Evolutionary conservation across 1,140 invertebrate genomes (phyloP), one percentile per base, ranked within the genome.

Genomic region (Lucilia sericata): DNA sequence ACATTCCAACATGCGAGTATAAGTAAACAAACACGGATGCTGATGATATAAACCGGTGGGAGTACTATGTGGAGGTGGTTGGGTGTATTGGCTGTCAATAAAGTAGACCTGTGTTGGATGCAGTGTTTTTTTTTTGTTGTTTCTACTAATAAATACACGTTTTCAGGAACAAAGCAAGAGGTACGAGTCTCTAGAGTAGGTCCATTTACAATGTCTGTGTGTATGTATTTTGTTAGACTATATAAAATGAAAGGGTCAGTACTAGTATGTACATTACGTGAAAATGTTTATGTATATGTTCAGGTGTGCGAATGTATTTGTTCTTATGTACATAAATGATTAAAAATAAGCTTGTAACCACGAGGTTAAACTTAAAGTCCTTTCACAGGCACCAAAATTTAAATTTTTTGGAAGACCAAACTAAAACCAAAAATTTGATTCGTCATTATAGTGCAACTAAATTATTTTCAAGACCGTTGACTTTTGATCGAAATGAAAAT

Each of bases 211-310:
- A 12, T 14, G 51, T 13, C 13, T 55, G 12, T 55, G 51, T 55
- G 51, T 55, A 55, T 55, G 5, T 8, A 42, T 42, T 30, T 42
- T 3, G 42, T 42, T 55, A 55, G 17, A 55, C 51, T 17, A 55
- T 55, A 55, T 55, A 55, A 55, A 55, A 55, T n/a, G 51, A 55
- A 55, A 55, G 51, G 51, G 51, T 55, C 51, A 55, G 51, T 55
- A 55, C 17, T 5, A 10, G 42, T 8, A 3, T 42, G 42, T 42
- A 42, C 42, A 30, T 30, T 30, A 55, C 51, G 51, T 55, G 17
- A 5, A 55, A 10, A 0, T 42, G 5, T 42, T 7, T 42, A 42
- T 42, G 42, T 42, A 55, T 55, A 70, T 21, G 4, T 70, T 17
- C 7, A 60, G 7, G n/a, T 60, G 55, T 60, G 55, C n/a, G 7